phyloP scores from a whole-genome alignment of 2,113 vertebrate genomes.

The Polyodon spathula region DNA sequence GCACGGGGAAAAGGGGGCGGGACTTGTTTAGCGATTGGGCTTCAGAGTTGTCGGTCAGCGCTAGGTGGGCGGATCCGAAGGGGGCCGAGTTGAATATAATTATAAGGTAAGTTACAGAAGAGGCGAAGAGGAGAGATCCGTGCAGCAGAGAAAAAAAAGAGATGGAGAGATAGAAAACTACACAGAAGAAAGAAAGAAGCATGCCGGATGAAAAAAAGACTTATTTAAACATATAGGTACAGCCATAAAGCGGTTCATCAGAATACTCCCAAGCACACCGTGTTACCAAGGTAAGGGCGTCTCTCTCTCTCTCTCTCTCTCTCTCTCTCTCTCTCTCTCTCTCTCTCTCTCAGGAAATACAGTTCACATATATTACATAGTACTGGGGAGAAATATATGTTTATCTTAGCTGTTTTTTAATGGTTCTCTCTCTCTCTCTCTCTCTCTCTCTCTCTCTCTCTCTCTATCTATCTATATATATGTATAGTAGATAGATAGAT shows the following conservation, averaged over 20 bases:
- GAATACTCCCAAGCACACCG: background rate
- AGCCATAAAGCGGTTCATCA: background rate
- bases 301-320: conserved; percentile 17
- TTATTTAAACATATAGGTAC: too few relatives aligned
- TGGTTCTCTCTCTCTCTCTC: too few relatives aligned
- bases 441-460: too few relatives aligned
- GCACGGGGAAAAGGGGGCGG: too few relatives aligned
- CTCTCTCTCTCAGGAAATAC: background rate
- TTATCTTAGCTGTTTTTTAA: background rate
- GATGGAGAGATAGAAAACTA: background rate
- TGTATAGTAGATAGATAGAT: too few relatives aligned
- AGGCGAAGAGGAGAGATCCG: background rate
- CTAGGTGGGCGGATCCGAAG: background rate
- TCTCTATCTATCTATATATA: too few relatives aligned
- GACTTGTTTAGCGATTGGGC: too few relatives aligned
- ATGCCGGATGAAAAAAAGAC: background rate
- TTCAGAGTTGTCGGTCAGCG: background rate
- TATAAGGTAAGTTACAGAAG: too few relatives aligned
- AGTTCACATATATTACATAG: background rate
- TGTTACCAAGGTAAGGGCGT: conserved; percentile 31
- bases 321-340: conserved; percentile 2
- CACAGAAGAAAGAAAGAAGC: background rate
- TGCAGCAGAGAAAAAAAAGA: background rate
- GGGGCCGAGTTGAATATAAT: too few relatives aligned
- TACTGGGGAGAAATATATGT: background rate